Evolutionary conservation across 1,140 invertebrate species (phyloP), one percentile per base, ranked within the genome.

Genomic region (Steinernema feltiae): DNA sequence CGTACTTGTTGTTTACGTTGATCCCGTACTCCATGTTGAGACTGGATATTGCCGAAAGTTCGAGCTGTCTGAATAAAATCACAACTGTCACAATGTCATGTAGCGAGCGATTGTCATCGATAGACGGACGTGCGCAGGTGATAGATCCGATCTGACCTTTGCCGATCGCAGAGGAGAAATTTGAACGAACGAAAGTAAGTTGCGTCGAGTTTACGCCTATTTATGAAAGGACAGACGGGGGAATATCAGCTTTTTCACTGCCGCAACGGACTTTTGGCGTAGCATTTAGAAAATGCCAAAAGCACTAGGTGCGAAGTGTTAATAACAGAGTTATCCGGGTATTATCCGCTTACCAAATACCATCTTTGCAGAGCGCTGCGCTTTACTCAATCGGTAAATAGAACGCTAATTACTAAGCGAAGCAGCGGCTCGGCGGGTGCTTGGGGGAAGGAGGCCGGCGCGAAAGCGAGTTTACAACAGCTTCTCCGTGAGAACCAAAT

Each of bases 1-100:
- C 74, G 78, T 79, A 80, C 74, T 80, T 80, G 78, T 80, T 80
- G 78, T 73, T 72, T 30, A 79, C 78, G 24, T 79, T 77, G 32
- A 71, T 70, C 32, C 79, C 79, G 79, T 80, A 80, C 70, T 80
- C 79, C 21, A 72, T 71, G 12, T 63, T 63, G 53, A 17, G 24
- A 63, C 53, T 12, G 15, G 53, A 3, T 63, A 21, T 12, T 63
- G 53, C 53, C 53, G 53, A 63, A 63, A 27, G 12, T 63, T 63
- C 24, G 53, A 63, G 53, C 7, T 21, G 7, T 41, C 35, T 41
- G 35, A 41, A 41, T 7, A 7, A 18, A 18, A 41, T 7, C 7
- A 41, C 35, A 41, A 41, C n/a, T n/a, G n/a, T n/a, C n/a, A n/a
- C n/a, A n/a, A n/a, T n/a, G n/a, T n/a, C n/a, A n/a, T n/a, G n/a